A percentile compares a stretch with the other conserved stretches of the same genome.
These are phyloP conservation scores for Epinephelus cyanopodus DNA, from an alignment of 2,113 vertebrate genomes.

Conservation along the genomic window DNA sequence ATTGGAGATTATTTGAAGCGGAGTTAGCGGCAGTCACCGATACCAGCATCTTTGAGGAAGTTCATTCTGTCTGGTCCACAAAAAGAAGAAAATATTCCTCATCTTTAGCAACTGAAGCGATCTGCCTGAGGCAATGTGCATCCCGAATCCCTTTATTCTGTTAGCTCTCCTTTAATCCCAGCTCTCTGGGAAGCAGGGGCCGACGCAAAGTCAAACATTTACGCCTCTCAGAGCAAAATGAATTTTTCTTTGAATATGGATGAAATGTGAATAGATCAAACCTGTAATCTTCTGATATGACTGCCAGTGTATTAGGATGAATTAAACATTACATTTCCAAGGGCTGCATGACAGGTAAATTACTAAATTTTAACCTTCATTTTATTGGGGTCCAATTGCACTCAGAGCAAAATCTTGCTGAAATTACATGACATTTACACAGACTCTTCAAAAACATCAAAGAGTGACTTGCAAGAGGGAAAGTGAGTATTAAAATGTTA, in stretches of 20 bases:
- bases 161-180: slow-evolving; percentile 71
- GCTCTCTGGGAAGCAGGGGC: slow-evolving; percentile 57
- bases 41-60: slow-evolving; percentile 46
- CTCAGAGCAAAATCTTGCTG: slow-evolving; percentile 25
- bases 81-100: slow-evolving; percentile 52
- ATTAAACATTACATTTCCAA: slow-evolving; percentile 47
- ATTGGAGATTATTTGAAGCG: slow-evolving; percentile 63
- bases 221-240: slow-evolving; percentile 56
- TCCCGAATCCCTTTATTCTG: slow-evolving; percentile 72
- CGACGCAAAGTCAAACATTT: slow-evolving; percentile 66
- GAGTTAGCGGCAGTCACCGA: slow-evolving; percentile 33
- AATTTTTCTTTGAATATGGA: slow-evolving; percentile 59
- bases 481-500: slow-evolving; percentile 42
- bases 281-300: slow-evolving; percentile 47
- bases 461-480: slow-evolving; percentile 30
- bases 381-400: slow-evolving; percentile 44
- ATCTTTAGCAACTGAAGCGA: slow-evolving; percentile 52
- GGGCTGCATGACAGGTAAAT: slow-evolving; percentile 57
- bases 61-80: slow-evolving; percentile 46
- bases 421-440: slow-evolving; percentile 38
- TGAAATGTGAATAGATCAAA: slow-evolving; percentile 63
- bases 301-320: slow-evolving; percentile 61
- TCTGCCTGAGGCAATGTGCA: slow-evolving; percentile 59
- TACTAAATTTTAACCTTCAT: slow-evolving; percentile 48
- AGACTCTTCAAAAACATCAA: slow-evolving; percentile 54